Evolutionary conservation across 1,140 invertebrate genomes (phyloP), one percentile per base, ranked within the genome.

Genomic region (Drosophila sp.): DNA sequence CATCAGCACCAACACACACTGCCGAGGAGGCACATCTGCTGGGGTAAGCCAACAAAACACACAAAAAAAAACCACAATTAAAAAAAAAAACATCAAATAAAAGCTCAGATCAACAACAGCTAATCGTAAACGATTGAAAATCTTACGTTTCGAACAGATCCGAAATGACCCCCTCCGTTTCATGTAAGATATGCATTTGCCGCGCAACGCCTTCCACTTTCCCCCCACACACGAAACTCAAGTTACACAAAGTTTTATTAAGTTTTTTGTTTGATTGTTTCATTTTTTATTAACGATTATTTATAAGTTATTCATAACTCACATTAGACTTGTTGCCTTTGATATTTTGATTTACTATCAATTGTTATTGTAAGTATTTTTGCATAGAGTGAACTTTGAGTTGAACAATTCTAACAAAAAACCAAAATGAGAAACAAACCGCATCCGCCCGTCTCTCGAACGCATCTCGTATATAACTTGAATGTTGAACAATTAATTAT

Each of bases 1-100:
- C 91, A 82, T 92, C 91, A 87, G 91, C 91, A 83, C 91, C 91
- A 79, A 80, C 91, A 90, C 91, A 92, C 83, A 92, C 87, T 91
- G 91, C 91, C 91, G 91, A 92, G 89, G 91, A 92, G 90, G 91
- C 91, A 84, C 90, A 92, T 72, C 83, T 92, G 76, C 89, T 92
- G 61, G 91, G 91, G 91, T 92, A 92, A 92, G 91, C 67, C 50
- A 65, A 67, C 21, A 36, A 38, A n/a, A 65, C 41, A 27, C 34
- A 43, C 72, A 62, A 70, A 34, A 65, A 32, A 36, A 38, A 48
- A 57, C 41, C n/a, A n/a, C n/a, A n/a, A n/a, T n/a, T n/a, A n/a
- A n/a, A n/a, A 46, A 38, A 11, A 65, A 51, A 3, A n/a, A 5
- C 7, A 9, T 16, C 16, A 3, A 51, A 27, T 50, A 4, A 50